Evolutionary conservation across 2,113 vertebrate species (phyloP), one percentile per base, ranked within the genome.

Genomic region (Anser brachyrhynchus): DNA sequence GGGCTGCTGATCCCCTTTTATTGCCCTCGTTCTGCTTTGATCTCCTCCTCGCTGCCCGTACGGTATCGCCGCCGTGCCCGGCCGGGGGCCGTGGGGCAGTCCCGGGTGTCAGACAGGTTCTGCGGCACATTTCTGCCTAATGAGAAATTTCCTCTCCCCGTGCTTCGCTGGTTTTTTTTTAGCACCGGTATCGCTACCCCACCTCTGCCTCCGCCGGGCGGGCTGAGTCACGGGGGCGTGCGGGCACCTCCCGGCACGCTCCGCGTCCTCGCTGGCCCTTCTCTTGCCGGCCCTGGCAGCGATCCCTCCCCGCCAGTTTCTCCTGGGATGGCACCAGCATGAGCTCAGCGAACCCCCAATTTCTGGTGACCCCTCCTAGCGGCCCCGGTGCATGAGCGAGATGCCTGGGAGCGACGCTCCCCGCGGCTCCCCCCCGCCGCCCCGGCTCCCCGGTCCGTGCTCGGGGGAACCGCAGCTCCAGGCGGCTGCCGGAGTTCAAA

Each of bases 111-210:
- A 87, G 93, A 95, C 95, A 89, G 95, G 96, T 96, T 94, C 95
- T 89, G 93, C 92, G 90, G n/a, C 96, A 91, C 96, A 69, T 96
- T 96, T 94, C 93, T 96, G 96, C 51, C 95, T 96, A 96, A 96
- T 96, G 95, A 96, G 95, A 96, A 96, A 96, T 95, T 94, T 96
- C 93, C 95, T 94, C 93, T 91, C 72, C 62, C 28, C 43, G 74
- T 10, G 3, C 80, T 89, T 2, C 20, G 79, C 79, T 35, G 86
- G 55, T 49, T 31, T 78, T 95, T 90, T 91, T 87, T 96, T 96
- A 93, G 93, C 91, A 86, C 81, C 6, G 33, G 95, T 96, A 96
- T 96, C 96, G 26, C 90, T 95, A 92, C 96, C 93, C 81, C 93
- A 96, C 96, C 96, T 95, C 95, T 79, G 91, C 86, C 93, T 90